These are phyloP conservation scores for Aphidius gifuensis DNA, from an alignment of 1,140 invertebrate species.

Conservation along the genomic window DNA sequence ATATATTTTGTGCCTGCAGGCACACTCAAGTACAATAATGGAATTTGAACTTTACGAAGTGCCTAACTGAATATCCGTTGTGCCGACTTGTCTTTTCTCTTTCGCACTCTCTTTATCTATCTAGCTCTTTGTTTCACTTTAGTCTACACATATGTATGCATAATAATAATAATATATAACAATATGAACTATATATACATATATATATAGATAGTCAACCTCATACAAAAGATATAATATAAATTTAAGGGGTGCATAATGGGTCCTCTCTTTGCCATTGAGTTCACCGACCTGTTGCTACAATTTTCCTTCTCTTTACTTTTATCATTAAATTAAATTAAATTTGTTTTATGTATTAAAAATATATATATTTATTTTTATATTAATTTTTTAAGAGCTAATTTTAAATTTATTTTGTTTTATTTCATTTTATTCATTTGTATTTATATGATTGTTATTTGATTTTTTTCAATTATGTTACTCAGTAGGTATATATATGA, in stretches of 20 bases:
- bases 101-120: background rate
- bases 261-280: conserved; percentile 4
- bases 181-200: background rate
- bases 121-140: too few species aligned
- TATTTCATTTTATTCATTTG: too few species aligned
- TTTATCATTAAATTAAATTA: too few species aligned
- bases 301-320: too few species aligned
- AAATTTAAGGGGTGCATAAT: conserved; percentile 13
- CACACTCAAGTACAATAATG: conserved; percentile 6
- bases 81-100: background rate
- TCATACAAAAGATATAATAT: background rate
- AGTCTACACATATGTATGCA: too few species aligned
- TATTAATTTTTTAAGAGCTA: too few species aligned
- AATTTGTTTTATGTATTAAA: too few species aligned
- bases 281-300: conserved; percentile 11
- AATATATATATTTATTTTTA: too few species aligned
- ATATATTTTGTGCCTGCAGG: background rate
- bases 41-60: conserved; percentile 12
- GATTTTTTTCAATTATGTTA: too few species aligned
- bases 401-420: too few species aligned
- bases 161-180: background rate
- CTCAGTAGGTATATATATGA: too few species aligned
- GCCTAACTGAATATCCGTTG: background rate
- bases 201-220: background rate
- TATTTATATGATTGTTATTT: too few species aligned